Percentiles rank a stretch among this genome's conserved stretches.
Conservation (phyloP, 2,888 invertebrate species). For the Adela reaumurella region DNA sequence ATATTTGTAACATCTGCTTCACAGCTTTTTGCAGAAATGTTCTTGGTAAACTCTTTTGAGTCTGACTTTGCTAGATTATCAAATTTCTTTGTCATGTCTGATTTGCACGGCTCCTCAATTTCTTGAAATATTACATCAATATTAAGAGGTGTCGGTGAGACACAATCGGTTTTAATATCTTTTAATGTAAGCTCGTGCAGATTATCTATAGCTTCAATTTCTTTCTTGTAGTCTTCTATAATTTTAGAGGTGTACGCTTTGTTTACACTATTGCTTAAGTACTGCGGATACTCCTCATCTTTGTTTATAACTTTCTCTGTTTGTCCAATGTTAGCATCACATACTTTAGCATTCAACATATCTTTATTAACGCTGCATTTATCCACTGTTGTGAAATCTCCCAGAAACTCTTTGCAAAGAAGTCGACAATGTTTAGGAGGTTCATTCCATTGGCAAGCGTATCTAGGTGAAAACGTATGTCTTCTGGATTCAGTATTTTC, state of each 20-base stretch:
- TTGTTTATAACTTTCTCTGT: not conserved
- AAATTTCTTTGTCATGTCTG: slow-evolving; percentile 14
- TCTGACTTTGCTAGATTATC: slow-evolving; percentile 14
- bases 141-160: slow-evolving; percentile 41
- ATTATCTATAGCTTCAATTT: slow-evolving; percentile 46
- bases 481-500: not conserved
- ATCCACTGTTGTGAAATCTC: slow-evolving; percentile 15
- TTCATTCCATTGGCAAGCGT: slow-evolving; percentile 22
- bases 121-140: slow-evolving; percentile 45
- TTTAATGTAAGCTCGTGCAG: slow-evolving; percentile 45
- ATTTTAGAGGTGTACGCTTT: slow-evolving; percentile 52
- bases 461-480: not conserved
- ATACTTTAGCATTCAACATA: not conserved
- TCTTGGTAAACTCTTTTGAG: slow-evolving; percentile 7
- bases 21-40: slow-evolving; percentile 21
- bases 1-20: slow-evolving; percentile 36
- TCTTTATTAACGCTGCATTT: not conserved
- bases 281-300: slow-evolving; percentile 36
- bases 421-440: slow-evolving; percentile 44
- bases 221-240: slow-evolving; percentile 50
- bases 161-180: slow-evolving; percentile 43
- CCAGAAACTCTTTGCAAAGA: slow-evolving; percentile 46
- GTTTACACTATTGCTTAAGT: slow-evolving; percentile 40
- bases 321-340: not conserved
- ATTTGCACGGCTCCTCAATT: slow-evolving; percentile 11